Conservation (phyloP, 2,797 vertebrate species). For the Catostomus latipinnis region DNA sequence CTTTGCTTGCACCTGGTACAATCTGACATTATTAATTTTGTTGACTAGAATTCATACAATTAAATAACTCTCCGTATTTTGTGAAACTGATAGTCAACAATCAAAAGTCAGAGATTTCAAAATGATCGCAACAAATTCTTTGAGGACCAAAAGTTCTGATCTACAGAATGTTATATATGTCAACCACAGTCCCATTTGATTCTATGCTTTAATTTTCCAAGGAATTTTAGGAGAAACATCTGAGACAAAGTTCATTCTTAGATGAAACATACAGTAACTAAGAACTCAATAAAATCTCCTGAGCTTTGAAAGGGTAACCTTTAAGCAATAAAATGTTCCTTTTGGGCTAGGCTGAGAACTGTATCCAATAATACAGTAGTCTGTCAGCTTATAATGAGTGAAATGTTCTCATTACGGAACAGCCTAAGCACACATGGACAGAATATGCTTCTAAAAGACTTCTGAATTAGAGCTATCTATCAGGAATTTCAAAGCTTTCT, state of each 20-base stretch:
- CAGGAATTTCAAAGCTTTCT: slow-evolving; percentile 11
- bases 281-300: not conserved
- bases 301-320: not conserved
- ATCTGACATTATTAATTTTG: not conserved
- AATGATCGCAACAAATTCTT: no score
- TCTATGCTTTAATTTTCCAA: not conserved
- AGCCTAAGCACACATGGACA: not conserved
- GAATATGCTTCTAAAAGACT: not conserved
- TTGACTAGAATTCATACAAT: not conserved
- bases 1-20: not conserved
- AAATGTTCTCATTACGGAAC: slow-evolving; percentile 10
- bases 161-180: no score
- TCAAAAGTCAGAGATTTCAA: not conserved
- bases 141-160: not conserved
- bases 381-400: slow-evolving; percentile 2
- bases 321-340: not conserved
- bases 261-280: not conserved
- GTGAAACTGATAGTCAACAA: not conserved
- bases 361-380: not conserved
- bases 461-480: slow-evolving; percentile 10
- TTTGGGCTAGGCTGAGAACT: not conserved
- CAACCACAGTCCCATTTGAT: no score
- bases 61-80: no score
- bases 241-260: not conserved
- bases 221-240: not conserved